Conservation (phyloP, 2,113 vertebrate genomes). For the Choloepus hoffmanni region DNA sequence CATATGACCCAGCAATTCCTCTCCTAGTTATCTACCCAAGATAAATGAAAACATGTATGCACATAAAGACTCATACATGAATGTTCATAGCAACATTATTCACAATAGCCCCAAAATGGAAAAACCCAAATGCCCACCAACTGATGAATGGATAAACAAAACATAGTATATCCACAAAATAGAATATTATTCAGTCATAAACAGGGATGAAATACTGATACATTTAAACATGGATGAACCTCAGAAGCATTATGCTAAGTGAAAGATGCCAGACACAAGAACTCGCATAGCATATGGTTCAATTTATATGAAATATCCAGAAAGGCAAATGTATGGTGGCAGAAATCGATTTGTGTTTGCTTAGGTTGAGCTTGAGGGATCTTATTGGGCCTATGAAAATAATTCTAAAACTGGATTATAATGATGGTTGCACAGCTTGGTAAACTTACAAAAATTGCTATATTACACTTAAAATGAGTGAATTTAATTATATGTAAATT, state of each 20-base stretch:
- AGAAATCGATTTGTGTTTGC: background rate
- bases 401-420: background rate
- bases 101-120: background rate
- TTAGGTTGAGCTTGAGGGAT: background rate
- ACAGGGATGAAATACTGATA: background rate
- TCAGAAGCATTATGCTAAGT: background rate
- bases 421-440: background rate
- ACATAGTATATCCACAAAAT: background rate
- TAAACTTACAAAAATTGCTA: background rate
- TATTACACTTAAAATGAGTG: background rate
- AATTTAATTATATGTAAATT: background rate
- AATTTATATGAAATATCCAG: background rate
- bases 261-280: background rate
- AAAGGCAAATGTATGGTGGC: background rate
- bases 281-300: background rate
- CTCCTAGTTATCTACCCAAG: background rate
- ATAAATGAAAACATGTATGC: background rate
- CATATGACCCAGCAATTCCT: background rate
- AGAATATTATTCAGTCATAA: background rate
- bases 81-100: background rate
- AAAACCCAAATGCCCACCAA: background rate
- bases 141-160: background rate
- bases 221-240: background rate
- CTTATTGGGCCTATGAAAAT: background rate
- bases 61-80: background rate